These are phyloP conservation scores for Rafetus swinhoei DNA, from an alignment of 2,113 vertebrate species.

Conservation along the genomic window DNA sequence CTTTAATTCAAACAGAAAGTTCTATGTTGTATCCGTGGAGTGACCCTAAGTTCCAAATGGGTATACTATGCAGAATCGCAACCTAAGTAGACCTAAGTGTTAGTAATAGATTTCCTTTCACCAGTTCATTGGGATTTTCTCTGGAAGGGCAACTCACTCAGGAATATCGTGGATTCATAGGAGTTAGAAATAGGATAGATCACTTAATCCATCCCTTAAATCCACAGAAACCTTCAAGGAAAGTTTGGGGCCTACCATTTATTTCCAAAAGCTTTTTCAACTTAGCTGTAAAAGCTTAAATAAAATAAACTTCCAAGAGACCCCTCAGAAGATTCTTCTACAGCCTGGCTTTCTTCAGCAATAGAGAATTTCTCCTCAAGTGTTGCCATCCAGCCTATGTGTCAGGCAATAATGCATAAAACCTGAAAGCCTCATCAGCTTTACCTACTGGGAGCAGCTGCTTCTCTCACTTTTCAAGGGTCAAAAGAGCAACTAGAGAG, in stretches of 20 bases:
- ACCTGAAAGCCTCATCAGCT: rapidly evolving
- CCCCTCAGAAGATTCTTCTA: background rate
- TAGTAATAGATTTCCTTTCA: background rate
- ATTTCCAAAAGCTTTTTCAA: background rate
- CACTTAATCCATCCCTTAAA: background rate
- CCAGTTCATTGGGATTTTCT: background rate
- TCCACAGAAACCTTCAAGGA: background rate
- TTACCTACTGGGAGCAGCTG: background rate
- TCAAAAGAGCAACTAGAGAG: background rate
- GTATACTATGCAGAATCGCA: background rate
- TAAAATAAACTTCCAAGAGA: background rate
- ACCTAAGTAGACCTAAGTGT: background rate
- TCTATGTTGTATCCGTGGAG: background rate
- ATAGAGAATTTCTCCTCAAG: background rate
- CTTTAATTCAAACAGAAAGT: background rate
- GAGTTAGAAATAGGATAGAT: rapidly evolving
- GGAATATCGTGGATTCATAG: rapidly evolving
- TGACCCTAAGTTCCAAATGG: background rate
- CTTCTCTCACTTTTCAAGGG: background rate
- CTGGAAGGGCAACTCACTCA: background rate
- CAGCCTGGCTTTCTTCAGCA: rapidly evolving
- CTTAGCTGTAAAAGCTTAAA: background rate
- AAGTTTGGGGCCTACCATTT: rapidly evolving
- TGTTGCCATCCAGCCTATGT: background rate
- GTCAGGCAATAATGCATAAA: rapidly evolving